Evolutionary conservation across 2,797 vertebrate genomes (phyloP).

Genomic region (Malacoctenus gilli): DNA sequence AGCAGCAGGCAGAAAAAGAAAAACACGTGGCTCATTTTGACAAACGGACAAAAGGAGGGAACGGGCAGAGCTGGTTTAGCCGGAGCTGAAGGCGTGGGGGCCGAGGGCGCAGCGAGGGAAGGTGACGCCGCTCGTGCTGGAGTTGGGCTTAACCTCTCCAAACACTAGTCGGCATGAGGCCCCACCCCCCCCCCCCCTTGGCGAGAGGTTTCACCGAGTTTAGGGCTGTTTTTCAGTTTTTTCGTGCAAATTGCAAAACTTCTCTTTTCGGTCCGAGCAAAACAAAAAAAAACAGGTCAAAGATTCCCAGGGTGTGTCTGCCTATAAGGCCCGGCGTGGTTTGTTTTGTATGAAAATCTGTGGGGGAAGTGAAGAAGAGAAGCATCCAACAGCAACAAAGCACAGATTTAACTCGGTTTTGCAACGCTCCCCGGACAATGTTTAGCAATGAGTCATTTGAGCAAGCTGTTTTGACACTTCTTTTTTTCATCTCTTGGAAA

Average conservation of each 20-base stretch:
- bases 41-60: constrained; percentile 59
- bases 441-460: constrained; percentile 53
- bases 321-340: background rate
- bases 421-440: constrained; percentile 34
- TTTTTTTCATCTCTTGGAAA: no score
- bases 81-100: constrained; percentile 33
- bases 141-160: constrained; percentile 41
- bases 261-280: background rate
- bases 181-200: constrained; percentile 10
- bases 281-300: constrained; percentile 15
- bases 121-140: constrained; percentile 33
- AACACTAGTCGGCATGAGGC: constrained; percentile 32
- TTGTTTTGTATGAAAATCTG: constrained; percentile 48
- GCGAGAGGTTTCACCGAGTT: background rate
- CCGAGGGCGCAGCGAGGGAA: constrained; percentile 15
- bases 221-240: no score
- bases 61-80: constrained; percentile 65
- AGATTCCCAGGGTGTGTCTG: constrained; percentile 38
- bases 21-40: constrained; percentile 59
- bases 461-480: constrained; percentile 57
- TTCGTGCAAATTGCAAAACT: background rate
- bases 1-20: constrained; percentile 64
- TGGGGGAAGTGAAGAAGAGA: constrained; percentile 21
- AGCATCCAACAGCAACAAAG: constrained; percentile 22
- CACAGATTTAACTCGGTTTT: constrained; percentile 51